phyloP scores from a whole-genome alignment of 2,888 invertebrate species.

The Chironomus tentans region DNA sequence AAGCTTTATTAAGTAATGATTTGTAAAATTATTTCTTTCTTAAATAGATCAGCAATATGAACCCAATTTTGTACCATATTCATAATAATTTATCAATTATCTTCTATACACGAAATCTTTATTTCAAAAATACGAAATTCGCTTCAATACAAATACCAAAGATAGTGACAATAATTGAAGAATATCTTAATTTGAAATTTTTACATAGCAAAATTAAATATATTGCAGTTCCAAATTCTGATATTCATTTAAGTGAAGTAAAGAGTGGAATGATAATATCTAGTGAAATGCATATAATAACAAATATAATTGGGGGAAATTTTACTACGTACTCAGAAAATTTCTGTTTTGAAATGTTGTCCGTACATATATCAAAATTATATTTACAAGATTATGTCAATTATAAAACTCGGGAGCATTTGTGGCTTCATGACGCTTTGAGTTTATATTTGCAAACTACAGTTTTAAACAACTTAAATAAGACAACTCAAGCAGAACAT shows the following conservation, averaged over 20 bases:
- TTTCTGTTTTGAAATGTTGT: not conserved
- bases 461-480: not conserved
- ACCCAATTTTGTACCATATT: conserved; percentile 2
- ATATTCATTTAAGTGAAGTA: conserved; percentile 17
- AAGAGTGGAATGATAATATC: conserved; percentile 27
- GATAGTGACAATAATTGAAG: conserved; percentile 20
- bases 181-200: conserved; percentile 5
- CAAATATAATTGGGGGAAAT: not conserved
- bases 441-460: conserved; percentile 9
- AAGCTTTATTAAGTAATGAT: no score
- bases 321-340: conserved; percentile 13
- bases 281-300: conserved; percentile 18
- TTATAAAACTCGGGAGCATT: conserved; percentile 19
- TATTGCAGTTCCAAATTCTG: conserved; percentile 22
- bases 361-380: not conserved
- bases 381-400: conserved; percentile 11
- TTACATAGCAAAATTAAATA: conserved; percentile 20
- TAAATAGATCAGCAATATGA: conserved; percentile 20
- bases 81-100: conserved; percentile 22
- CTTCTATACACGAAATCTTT: conserved; percentile 21
- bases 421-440: conserved; percentile 19
- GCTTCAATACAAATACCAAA: conserved; percentile 21
- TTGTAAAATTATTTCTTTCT: not conserved
- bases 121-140: conserved; percentile 18
- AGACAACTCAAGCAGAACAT: conserved; percentile 20